A percentile compares a stretch with the other conserved stretches of the same genome.
These are phyloP conservation scores for Mergus octosetaceus DNA, from an alignment of 2,797 vertebrate species.

Conservation along the genomic window DNA sequence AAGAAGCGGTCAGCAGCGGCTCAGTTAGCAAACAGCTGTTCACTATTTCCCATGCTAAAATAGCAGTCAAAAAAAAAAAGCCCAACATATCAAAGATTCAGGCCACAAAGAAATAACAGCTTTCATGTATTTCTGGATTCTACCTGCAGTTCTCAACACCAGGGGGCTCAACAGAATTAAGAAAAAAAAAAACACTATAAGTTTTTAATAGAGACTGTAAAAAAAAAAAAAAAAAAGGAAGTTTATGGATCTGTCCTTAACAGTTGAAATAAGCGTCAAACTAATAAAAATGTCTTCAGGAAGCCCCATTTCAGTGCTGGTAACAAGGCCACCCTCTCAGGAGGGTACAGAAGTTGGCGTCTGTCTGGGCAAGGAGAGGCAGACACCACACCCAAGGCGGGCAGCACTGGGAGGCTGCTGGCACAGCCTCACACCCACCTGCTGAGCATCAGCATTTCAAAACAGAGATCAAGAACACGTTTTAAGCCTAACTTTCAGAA, in stretches of 20 bases:
- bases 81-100: neutral
- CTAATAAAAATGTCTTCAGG: neutral
- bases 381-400: accelerated
- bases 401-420: neutral
- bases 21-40: neutral
- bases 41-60: neutral
- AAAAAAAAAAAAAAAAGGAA: neutral
- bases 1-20: neutral
- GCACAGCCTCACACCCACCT: neutral
- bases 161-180: neutral
- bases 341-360: neutral
- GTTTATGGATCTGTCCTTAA: neutral
- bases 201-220: neutral
- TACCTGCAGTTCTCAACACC: neutral
- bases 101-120: neutral
- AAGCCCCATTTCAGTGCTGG: neutral
- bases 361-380: accelerated
- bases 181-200: neutral
- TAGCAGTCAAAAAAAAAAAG: accelerated
- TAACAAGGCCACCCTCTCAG: neutral
- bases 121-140: neutral
- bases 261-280: neutral
- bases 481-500: neutral
- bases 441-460: neutral
- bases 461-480: accelerated